These are phyloP conservation scores for Carposina sasakii DNA, from an alignment of 1,140 invertebrate species.

Conservation along the genomic window DNA sequence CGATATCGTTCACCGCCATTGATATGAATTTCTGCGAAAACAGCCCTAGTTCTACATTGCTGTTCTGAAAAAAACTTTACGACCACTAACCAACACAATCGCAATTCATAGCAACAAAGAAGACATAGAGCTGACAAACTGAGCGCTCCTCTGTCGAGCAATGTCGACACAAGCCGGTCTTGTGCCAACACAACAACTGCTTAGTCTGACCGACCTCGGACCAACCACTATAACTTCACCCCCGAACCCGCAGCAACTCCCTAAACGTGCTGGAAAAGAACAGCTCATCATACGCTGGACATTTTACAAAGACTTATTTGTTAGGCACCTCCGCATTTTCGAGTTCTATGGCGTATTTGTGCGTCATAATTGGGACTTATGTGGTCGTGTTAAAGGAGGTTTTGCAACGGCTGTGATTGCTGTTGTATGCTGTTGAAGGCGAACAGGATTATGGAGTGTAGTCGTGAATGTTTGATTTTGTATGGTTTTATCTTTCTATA, in stretches of 20 bases:
- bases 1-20: too few species aligned
- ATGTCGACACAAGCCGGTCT: too few species aligned
- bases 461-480: slow-evolving; percentile 42
- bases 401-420: slow-evolving; percentile 23
- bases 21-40: too few species aligned
- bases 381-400: slow-evolving; percentile 23
- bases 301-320: slow-evolving; percentile 55
- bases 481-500: too few species aligned
- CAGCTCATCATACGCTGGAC: slow-evolving; percentile 39
- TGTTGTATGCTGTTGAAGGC: slow-evolving; percentile 45
- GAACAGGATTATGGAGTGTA: slow-evolving; percentile 49
- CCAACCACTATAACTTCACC: slow-evolving; percentile 31
- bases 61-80: slow-evolving; percentile 36
- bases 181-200: slow-evolving; percentile 50
- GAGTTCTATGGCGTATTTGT: slow-evolving; percentile 32
- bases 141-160: slow-evolving; percentile 55
- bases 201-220: slow-evolving; percentile 52
- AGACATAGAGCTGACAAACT: slow-evolving; percentile 39
- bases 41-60: too few species aligned
- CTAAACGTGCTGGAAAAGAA: slow-evolving; percentile 24
- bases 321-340: slow-evolving; percentile 58
- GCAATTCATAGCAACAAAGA: slow-evolving; percentile 59
- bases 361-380: slow-evolving; percentile 28
- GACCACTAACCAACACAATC: slow-evolving; percentile 46
- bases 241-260: slow-evolving; percentile 21